A percentile compares a stretch with the other conserved stretches of the same genome.
phyloP scores from a whole-genome alignment of 2,113 vertebrate genomes.

The Tupaia chinensis region DNA sequence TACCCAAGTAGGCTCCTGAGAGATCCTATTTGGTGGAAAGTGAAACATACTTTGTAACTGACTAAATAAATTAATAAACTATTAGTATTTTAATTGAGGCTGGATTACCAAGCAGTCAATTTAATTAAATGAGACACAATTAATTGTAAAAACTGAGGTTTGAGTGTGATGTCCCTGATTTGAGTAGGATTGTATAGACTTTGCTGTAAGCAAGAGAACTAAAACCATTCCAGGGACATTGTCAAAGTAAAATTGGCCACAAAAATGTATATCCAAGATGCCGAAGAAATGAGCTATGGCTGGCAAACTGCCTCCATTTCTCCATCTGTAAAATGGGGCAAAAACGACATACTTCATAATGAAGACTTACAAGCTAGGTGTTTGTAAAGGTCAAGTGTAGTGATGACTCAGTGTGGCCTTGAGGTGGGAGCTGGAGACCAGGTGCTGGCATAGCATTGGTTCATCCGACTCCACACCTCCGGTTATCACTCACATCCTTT shows the following conservation, averaged over 20 bases:
- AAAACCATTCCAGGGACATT: neutral
- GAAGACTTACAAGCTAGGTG: neutral
- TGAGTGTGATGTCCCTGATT: neutral
- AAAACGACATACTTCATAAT: neutral
- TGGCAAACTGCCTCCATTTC: neutral
- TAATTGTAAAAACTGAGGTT: slow-evolving; percentile 61
- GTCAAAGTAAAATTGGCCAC: neutral
- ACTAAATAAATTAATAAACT: slow-evolving; percentile 66
- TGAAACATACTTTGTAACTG: neutral
- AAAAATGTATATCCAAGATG: neutral
- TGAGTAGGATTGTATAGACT: neutral
- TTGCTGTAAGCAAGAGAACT: neutral
- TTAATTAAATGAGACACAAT: slow-evolving; percentile 63
- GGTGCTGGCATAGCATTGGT: accelerated
- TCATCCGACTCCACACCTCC: neutral
- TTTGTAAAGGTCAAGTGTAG: neutral
- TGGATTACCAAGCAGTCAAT: slow-evolving; percentile 39
- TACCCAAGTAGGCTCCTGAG: neutral
- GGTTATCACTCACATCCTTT: neutral
- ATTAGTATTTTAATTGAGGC: slow-evolving; percentile 60
- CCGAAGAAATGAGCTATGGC: neutral
- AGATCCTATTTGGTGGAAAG: neutral
- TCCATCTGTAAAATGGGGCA: neutral
- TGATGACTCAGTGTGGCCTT: too few relatives aligned
- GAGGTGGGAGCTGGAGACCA: neutral